phyloP scores from a whole-genome alignment of 2,113 vertebrate species.

The Pelecanus crispus region DNA sequence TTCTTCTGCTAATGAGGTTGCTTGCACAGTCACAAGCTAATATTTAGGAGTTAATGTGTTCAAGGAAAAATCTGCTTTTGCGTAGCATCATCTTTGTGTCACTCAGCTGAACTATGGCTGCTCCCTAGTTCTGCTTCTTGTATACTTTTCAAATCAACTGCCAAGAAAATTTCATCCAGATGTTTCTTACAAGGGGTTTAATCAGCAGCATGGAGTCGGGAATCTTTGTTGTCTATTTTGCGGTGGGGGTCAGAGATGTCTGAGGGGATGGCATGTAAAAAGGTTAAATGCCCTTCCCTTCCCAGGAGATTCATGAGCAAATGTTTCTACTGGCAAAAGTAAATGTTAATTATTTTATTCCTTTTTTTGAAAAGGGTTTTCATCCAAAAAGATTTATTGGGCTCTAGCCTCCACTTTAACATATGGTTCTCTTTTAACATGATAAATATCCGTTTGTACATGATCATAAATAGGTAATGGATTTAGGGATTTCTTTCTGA shows the following conservation, averaged over 20 bases:
- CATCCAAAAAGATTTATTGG: neutral
- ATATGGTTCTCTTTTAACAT: slow-evolving; percentile 51
- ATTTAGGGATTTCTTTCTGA: slow-evolving; percentile 53
- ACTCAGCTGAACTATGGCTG: slow-evolving; percentile 32
- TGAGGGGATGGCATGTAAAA: slow-evolving; percentile 1
- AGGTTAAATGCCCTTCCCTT: slow-evolving; percentile 32
- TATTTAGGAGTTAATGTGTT: neutral
- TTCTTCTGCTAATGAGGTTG: neutral
- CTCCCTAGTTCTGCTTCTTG: slow-evolving; percentile 38
- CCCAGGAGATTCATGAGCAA: slow-evolving; percentile 14
- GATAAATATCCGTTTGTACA: slow-evolving; percentile 51
- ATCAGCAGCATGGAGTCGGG: neutral
- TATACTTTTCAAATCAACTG: slow-evolving; percentile 31
- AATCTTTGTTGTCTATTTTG: slow-evolving; percentile 17
- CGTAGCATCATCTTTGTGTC: slow-evolving; percentile 4
- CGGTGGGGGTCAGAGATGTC: neutral
- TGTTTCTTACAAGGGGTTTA: slow-evolving; percentile 26
- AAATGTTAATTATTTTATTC: slow-evolving; percentile 32
- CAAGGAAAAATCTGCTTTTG: slow-evolving; percentile 37
- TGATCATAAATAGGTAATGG: slow-evolving; percentile 48
- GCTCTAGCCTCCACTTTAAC: slow-evolving; percentile 20
- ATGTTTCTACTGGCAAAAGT: slow-evolving; percentile 33
- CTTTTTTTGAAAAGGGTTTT: slow-evolving; percentile 14
- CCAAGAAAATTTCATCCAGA: slow-evolving; percentile 50
- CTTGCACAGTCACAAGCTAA: neutral